Evolutionary conservation across 2,888 invertebrate genomes (phyloP).

Genomic region (Agrotis exclamationis): DNA sequence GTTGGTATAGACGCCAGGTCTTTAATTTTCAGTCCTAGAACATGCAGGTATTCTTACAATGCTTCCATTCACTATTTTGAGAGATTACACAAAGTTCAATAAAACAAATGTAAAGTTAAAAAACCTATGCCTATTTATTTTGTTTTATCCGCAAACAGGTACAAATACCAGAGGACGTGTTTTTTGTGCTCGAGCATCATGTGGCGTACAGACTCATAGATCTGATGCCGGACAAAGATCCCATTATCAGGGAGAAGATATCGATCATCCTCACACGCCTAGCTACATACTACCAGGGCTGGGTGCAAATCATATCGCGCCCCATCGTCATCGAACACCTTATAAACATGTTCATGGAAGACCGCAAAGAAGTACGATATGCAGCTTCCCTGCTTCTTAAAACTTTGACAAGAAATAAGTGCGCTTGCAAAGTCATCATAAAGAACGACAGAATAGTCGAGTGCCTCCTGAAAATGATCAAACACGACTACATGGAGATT

Average conservation of each 20-base stretch:
- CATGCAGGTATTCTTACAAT: not conserved
- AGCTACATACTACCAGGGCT: conserved; percentile 78
- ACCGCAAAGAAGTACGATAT: conserved; percentile 83
- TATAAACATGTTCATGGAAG: conserved; percentile 78
- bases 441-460: conserved; percentile 76
- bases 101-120: too few species aligned
- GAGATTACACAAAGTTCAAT: not conserved
- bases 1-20: not conserved
- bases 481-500: conserved; percentile 82
- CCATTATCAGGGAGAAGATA: conserved; percentile 83
- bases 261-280: conserved; percentile 79
- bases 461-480: conserved; percentile 82
- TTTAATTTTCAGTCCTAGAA: not conserved
- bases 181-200: conserved; percentile 80
- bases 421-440: conserved; percentile 75
- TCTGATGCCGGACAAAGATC: conserved; percentile 77
- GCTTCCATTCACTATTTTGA: not conserved
- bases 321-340: conserved; percentile 78
- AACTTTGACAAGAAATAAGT: conserved; percentile 77
- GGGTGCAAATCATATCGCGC: conserved; percentile 76
- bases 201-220: conserved; percentile 83
- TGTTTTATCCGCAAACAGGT: conserved; percentile 71
- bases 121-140: not conserved
- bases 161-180: conserved; percentile 83
- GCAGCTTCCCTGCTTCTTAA: conserved; percentile 81